Evolutionary conservation across 2,888 invertebrate genomes (phyloP), one percentile per base, ranked within the genome.

Genomic region (Campoplex nolae): DNA sequence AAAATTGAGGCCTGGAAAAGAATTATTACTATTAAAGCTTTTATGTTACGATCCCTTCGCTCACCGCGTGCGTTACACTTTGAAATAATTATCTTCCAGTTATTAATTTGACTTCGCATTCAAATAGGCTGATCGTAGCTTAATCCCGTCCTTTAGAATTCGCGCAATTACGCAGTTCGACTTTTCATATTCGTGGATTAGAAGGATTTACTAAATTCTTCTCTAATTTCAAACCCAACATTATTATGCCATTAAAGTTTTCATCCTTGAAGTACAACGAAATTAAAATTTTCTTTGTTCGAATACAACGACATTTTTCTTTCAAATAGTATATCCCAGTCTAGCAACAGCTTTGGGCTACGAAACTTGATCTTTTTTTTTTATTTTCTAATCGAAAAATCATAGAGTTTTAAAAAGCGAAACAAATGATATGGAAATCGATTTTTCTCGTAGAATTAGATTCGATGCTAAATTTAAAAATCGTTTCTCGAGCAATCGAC

Each of bases 1-100:
- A 92, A 93, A 93, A 94, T 94, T 94, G 93, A 93, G 91, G 23
- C 68, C 2, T 93, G 93, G 93, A 93, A 93, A 93, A 93, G 93
- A 92, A 93, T 93, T 92, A 92, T 90, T 91, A 91, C 91, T 28
- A 62, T 32, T 23, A 32, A 11, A 62, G 62, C 32, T 62, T 28
- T 16, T 28, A 28, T 6, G 3, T 62, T 32, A 13, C 62, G 28
- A 28, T 3, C 62, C 28, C 62, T 32, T 32, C 32, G 13, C 32
- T 28, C 13, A 42, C 9, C 4, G 13, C 32, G 62, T 16, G 13
- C 13, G 16, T 62, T 62, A 62, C 32, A 16, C 62, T 32, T 32
- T 16, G 1, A 62, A 62, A 51, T 51, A 51, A 51, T 51, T 4
- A 51, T 3, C 51, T n/a, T n/a, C 18, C 18, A 51, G 18, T n/a